These are phyloP conservation scores for Brachyptera putata DNA, from an alignment of 2,888 invertebrate genomes.

Conservation along the genomic window DNA sequence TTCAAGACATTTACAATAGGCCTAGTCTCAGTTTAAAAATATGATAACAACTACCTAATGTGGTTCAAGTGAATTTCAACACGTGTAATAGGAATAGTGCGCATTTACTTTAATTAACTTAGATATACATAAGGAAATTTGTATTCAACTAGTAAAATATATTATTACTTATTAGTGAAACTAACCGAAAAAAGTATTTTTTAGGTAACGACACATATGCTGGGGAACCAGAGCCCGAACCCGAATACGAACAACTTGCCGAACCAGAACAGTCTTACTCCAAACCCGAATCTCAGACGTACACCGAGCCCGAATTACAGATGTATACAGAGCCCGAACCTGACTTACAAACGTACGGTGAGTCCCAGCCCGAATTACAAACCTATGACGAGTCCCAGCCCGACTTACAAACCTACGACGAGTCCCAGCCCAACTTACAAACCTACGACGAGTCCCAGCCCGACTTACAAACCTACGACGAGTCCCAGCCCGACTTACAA, in stretches of 20 bases:
- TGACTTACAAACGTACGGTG: background rate
- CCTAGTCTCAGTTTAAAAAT: too few relatives aligned
- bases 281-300: constrained; percentile 1
- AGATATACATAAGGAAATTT: too few relatives aligned
- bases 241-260: background rate
- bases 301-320: constrained; percentile 6
- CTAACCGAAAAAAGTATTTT: too few relatives aligned
- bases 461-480: constrained; percentile 8
- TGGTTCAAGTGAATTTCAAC: too few relatives aligned
- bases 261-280: background rate
- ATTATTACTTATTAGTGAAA: too few relatives aligned
- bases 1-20: background rate
- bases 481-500: constrained; percentile 14
- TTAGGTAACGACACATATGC: constrained; percentile 25
- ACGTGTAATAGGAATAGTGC: too few relatives aligned
- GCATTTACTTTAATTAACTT: too few relatives aligned
- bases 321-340: constrained; percentile 9
- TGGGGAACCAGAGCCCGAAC: constrained; percentile 18
- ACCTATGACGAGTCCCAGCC: constrained; percentile 18
- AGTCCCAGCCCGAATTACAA: background rate
- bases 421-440: background rate
- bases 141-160: too few relatives aligned
- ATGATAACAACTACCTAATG: too few relatives aligned
- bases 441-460: background rate
- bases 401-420: constrained; percentile 8